A percentile compares a stretch with the other conserved stretches of the same genome.
Evolutionary conservation across 2,888 invertebrate genomes (phyloP).

Genomic region (Papilio demoleus): DNA sequence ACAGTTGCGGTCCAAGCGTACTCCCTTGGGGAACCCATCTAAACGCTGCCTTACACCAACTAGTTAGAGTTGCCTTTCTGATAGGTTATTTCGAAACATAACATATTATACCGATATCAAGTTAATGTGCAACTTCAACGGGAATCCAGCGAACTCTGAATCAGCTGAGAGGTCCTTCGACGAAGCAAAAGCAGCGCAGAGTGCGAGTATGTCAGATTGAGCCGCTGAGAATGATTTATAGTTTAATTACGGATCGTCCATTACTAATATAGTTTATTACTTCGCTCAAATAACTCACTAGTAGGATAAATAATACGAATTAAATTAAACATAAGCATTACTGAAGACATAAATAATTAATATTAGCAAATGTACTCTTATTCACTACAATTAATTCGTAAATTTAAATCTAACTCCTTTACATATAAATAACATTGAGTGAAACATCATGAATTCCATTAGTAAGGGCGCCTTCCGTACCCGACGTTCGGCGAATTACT

Average conservation of each 20-base stretch:
- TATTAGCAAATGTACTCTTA: neutral
- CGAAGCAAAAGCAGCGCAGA: conserved; percentile 59
- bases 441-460: conserved; percentile 33
- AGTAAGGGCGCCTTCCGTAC: conserved; percentile 7
- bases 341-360: neutral
- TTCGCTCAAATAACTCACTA: conserved; percentile 46
- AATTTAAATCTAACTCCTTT: conserved; percentile 25
- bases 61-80: conserved; percentile 42
- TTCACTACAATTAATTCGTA: no score
- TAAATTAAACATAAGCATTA: no score
- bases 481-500: conserved; percentile 10
- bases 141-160: conserved; percentile 72
- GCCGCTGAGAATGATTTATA: conserved; percentile 70
- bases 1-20: conserved; percentile 57
- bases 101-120: conserved; percentile 49
- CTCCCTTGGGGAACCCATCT: conserved; percentile 47
- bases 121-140: conserved; percentile 67
- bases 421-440: conserved; percentile 7
- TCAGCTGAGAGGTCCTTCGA: conserved; percentile 73
- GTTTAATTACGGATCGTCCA: conserved; percentile 74
- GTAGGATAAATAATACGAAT: neutral
- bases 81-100: conserved; percentile 24
- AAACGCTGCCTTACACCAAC: conserved; percentile 44
- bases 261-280: conserved; percentile 60
- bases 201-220: conserved; percentile 51